Evolutionary conservation across 2,113 vertebrate species (phyloP).

Genomic region (Tychaedon coryphoeus): DNA sequence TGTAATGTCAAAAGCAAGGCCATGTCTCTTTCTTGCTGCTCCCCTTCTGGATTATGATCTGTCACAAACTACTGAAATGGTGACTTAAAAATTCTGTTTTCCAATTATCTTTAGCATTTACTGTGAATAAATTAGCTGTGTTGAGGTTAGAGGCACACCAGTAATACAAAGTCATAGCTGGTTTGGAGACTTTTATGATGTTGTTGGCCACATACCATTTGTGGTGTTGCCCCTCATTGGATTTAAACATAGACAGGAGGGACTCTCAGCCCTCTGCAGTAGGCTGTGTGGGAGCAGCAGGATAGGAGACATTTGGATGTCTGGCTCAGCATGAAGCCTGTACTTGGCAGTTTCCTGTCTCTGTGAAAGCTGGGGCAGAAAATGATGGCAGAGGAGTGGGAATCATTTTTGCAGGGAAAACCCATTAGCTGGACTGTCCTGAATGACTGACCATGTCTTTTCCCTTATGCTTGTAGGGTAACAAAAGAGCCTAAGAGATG

Average conservation of each 20-base stretch:
- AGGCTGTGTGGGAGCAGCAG: background rate
- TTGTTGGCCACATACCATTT: background rate
- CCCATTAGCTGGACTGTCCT: background rate
- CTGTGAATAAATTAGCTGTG: background rate
- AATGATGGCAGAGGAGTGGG: background rate
- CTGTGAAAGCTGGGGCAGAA: background rate
- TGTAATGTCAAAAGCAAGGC: background rate
- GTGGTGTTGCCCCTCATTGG: background rate
- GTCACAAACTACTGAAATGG: background rate
- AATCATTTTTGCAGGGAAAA: background rate
- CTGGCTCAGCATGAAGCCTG: slow-evolving; percentile 14
- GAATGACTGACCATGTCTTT: background rate
- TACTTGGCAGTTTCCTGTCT: slow-evolving; percentile 43
- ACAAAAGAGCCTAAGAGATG: background rate
- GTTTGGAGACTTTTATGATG: background rate
- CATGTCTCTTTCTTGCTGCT: background rate
- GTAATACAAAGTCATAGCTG: background rate
- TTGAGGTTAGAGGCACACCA: background rate
- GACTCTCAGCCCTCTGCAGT: background rate
- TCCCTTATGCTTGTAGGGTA: background rate
- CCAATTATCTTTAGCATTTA: background rate
- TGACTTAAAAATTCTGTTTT: background rate
- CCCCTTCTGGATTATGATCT: background rate
- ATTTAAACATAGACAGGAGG: background rate
- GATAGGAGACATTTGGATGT: slow-evolving; percentile 19